Conservation (phyloP, 1,140 invertebrate genomes). For the Lepidurus packardi region DNA sequence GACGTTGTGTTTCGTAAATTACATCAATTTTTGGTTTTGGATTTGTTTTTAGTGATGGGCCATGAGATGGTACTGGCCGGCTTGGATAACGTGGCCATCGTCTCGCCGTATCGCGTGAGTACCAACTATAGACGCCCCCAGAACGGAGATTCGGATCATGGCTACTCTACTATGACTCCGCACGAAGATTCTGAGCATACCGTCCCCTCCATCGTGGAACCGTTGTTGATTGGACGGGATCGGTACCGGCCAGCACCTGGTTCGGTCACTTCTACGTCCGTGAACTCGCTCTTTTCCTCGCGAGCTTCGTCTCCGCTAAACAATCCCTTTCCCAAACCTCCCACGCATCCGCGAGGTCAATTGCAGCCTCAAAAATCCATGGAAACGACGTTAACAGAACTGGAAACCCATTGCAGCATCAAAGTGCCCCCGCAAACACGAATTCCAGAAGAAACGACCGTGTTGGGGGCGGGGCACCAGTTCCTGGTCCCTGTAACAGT, state of each 20-base stretch:
- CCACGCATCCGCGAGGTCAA: conserved; percentile 24
- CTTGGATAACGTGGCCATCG: conserved; percentile 54
- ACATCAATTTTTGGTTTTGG: conserved; percentile 27
- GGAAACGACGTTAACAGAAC: conserved; percentile 25
- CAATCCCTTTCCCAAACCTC: conserved; percentile 14
- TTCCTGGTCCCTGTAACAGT: conserved; percentile 81
- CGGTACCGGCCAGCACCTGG: conserved; percentile 43
- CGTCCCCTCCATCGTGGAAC: conserved; percentile 57
- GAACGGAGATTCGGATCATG: conserved; percentile 82
- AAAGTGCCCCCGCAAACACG: conserved; percentile 42
- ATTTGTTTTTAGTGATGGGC: conserved; percentile 37
- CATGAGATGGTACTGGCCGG: conserved; percentile 46
- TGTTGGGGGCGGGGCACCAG: conserved; percentile 52
- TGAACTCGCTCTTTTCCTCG: conserved; percentile 38
- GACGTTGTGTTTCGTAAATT: background rate
- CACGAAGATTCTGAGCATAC: conserved; percentile 79
- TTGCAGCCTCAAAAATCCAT: conserved; percentile 25
- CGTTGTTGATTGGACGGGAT: conserved; percentile 49
- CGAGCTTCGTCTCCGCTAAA: conserved; percentile 11
- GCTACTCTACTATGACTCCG: conserved; percentile 91
- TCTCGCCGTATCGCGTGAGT: conserved; percentile 81
- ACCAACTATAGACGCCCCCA: conserved; percentile 71
- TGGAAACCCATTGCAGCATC: conserved; percentile 39
- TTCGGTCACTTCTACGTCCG: conserved; percentile 41
- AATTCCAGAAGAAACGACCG: conserved; percentile 46